Evolutionary conservation across 2,888 invertebrate genomes (phyloP).

Genomic region (Dasypolia templi): DNA sequence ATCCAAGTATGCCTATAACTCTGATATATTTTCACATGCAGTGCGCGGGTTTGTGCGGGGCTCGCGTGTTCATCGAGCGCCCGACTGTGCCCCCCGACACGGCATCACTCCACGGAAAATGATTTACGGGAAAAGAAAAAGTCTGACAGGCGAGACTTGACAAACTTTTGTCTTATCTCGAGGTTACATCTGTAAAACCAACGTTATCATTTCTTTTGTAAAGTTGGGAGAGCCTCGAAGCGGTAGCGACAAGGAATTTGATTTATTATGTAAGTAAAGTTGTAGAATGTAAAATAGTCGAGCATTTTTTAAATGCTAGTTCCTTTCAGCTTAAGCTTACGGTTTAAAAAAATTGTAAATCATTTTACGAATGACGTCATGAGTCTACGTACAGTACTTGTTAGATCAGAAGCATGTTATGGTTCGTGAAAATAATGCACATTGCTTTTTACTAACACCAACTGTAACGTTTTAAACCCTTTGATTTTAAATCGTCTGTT

Average conservation of each 20-base stretch:
- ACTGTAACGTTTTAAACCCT: too few species aligned
- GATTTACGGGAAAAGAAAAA: slow-evolving; percentile 51
- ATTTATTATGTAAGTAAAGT: slow-evolving; percentile 26
- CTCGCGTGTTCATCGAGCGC: slow-evolving; percentile 59
- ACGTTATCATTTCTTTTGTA: slow-evolving; percentile 32
- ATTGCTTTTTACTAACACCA: not conserved
- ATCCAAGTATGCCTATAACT: slow-evolving; percentile 59
- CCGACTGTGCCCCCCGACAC: slow-evolving; percentile 42
- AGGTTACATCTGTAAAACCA: slow-evolving; percentile 42
- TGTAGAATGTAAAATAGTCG: slow-evolving; percentile 13
- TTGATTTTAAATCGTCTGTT: too few species aligned
- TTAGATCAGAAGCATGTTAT: too few species aligned
- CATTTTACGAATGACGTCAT: not conserved
- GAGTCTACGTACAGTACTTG: too few species aligned
- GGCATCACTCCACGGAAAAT: slow-evolving; percentile 46
- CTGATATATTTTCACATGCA: slow-evolving; percentile 59
- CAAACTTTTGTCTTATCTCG: slow-evolving; percentile 51
- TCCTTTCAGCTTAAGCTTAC: not conserved
- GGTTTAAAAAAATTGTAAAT: not conserved
- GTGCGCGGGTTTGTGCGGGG: slow-evolving; percentile 23
- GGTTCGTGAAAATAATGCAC: too few species aligned
- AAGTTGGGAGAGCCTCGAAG: slow-evolving; percentile 4
- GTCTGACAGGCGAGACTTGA: slow-evolving; percentile 42
- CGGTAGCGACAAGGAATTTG: slow-evolving; percentile 5
- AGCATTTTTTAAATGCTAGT: slow-evolving; percentile 16